Percentiles rank a stretch among this genome's conserved stretches.
Conservation (phyloP, 2,888 invertebrate species). For the Empis stercorea region DNA sequence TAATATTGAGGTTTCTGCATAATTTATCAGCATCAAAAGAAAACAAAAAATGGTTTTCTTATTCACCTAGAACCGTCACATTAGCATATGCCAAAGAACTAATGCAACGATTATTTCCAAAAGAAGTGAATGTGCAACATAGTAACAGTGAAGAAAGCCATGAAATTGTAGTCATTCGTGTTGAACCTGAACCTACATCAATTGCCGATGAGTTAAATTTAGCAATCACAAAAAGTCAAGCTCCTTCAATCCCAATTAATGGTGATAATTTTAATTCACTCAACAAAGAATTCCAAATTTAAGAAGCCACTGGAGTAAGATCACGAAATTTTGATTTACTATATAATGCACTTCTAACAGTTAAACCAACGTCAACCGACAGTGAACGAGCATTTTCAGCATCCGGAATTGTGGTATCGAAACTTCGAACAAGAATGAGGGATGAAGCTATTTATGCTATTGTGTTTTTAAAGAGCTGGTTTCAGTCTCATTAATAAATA, state of each 20-base stretch:
- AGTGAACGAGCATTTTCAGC: neutral
- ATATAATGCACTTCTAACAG: neutral
- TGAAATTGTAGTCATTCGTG: neutral
- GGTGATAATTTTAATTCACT: neutral
- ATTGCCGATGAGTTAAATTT: neutral
- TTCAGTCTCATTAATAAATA: neutral
- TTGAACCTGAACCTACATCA: neutral
- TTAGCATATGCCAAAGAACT: neutral
- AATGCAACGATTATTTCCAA: neutral
- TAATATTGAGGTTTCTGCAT: neutral
- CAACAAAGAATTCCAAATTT: neutral
- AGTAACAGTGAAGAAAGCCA: neutral
- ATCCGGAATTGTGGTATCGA: neutral
- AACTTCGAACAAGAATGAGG: neutral
- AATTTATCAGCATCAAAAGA: neutral
- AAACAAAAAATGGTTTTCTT: neutral
- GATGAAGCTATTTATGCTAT: neutral
- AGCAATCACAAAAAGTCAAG: neutral
- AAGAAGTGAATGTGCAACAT: neutral
- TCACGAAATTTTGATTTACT: neutral
- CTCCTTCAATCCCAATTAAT: neutral
- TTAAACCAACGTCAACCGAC: neutral
- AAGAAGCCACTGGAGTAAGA: neutral
- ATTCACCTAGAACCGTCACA: neutral
- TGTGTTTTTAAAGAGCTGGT: neutral